Conservation (phyloP, 2,888 invertebrate species). For the Serrognathus titanus region DNA sequence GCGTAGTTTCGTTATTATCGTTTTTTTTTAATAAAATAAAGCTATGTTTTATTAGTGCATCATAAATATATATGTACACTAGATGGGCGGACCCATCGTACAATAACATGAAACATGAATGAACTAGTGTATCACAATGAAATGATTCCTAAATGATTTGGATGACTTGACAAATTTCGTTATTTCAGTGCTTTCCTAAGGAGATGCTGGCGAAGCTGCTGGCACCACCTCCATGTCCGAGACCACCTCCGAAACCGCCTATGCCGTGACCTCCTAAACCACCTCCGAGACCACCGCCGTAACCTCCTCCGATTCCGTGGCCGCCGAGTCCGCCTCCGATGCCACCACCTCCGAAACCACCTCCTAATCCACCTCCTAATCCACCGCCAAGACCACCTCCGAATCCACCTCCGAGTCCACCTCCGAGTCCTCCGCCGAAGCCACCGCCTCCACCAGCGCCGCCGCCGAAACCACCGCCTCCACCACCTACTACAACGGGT, state of each 20-base stretch:
- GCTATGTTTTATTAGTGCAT: constrained; percentile 11
- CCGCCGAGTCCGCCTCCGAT: constrained; percentile 14
- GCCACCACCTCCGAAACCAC: constrained; percentile 15
- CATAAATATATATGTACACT: constrained; percentile 8
- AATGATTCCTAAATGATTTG: constrained; percentile 21
- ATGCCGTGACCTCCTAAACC: constrained; percentile 11
- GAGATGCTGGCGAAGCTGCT: constrained; percentile 34
- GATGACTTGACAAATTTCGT: constrained; percentile 1
- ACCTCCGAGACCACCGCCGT: constrained; percentile 6
- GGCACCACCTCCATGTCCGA: constrained; percentile 39
- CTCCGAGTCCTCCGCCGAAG: constrained; percentile 24
- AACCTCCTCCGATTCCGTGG: constrained; percentile 8
- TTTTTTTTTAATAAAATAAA: constrained; percentile 13
- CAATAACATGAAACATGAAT: constrained; percentile 5
- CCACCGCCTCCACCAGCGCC: constrained; percentile 20
- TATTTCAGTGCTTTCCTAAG: constrained; percentile 28
- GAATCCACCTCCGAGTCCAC: constrained; percentile 21
- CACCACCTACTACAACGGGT: constrained; percentile 48
- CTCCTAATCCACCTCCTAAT: constrained; percentile 10
- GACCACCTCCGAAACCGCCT: constrained; percentile 15
- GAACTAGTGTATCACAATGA: constrained; percentile 15
- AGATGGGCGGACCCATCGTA: constrained; percentile 1
- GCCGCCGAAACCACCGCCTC: constrained; percentile 29
- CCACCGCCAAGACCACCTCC: constrained; percentile 22
- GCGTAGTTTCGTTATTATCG: constrained; percentile 10